A percentile compares a stretch with the other conserved stretches of the same genome.
phyloP scores from a whole-genome alignment of 2,113 vertebrate species.

The Rhinogobius similis region DNA sequence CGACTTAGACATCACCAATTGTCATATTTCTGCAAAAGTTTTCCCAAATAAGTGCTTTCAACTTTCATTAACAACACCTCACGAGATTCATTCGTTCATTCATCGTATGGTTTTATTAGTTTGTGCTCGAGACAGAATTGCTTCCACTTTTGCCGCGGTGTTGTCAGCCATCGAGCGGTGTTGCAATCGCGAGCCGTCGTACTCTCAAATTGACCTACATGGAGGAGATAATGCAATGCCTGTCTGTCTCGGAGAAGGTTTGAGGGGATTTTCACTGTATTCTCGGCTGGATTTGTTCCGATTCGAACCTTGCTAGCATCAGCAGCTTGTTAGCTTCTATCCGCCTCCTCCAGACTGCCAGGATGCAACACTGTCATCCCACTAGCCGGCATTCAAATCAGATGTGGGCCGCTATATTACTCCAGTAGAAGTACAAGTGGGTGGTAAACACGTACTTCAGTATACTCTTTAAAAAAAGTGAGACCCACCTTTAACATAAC shows the following conservation, averaged over 20 bases:
- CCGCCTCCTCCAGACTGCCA: constrained; percentile 42
- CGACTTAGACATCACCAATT: constrained; percentile 2
- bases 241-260: constrained; percentile 42
- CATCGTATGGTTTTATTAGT: constrained; percentile 30
- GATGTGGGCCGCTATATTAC: background rate
- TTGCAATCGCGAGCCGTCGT: constrained; percentile 39
- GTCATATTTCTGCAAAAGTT: constrained; percentile 48
- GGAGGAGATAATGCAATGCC: constrained; percentile 51
- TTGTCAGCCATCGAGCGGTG: constrained; percentile 46
- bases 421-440: background rate
- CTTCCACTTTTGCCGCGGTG: constrained; percentile 24
- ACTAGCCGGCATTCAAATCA: constrained; percentile 44
- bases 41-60: constrained; percentile 36
- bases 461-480: background rate
- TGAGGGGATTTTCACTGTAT: constrained; percentile 43
- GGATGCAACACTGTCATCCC: constrained; percentile 48
- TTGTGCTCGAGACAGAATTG: constrained; percentile 11
- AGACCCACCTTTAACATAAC: no score
- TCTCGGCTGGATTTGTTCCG: constrained; percentile 56
- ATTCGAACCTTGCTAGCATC: constrained; percentile 62
- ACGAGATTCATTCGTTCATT: constrained; percentile 18
- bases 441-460: background rate
- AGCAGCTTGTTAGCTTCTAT: constrained; percentile 70
- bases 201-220: constrained; percentile 67
- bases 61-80: constrained; percentile 39